Evolutionary conservation across 35 echinoderm and acorn worm genomes (phyloP).

Genomic region (Holothuria glaberrima): DNA sequence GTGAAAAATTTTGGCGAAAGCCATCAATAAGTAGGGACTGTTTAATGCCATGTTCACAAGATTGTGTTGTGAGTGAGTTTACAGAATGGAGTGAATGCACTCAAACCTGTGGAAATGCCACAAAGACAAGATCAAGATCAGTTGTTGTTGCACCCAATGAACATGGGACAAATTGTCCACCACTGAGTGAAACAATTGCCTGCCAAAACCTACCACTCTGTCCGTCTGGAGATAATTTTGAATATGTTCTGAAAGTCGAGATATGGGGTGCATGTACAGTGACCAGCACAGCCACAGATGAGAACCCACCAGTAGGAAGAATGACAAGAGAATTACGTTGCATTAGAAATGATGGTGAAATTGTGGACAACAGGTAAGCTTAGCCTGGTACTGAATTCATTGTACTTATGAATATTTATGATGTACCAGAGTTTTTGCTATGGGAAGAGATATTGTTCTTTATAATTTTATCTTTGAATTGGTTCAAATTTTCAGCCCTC

Average conservation of each 20-base stretch:
- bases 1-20: slow-evolving; percentile 71
- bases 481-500: too few species aligned
- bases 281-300: slow-evolving; percentile 11
- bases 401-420: too few species aligned
- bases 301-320: slow-evolving; percentile 51
- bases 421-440: too few species aligned
- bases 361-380: slow-evolving; percentile 67
- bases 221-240: slow-evolving; percentile 43
- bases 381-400: too few species aligned
- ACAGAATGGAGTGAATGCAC: slow-evolving; percentile 81
- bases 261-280: slow-evolving; percentile 73
- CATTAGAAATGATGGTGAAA: slow-evolving; percentile 74
- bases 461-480: too few species aligned
- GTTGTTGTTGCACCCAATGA: slow-evolving; percentile 72
- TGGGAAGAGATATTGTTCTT: too few species aligned
- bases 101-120: slow-evolving; percentile 92
- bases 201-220: slow-evolving; percentile 63
- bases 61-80: slow-evolving; percentile 85
- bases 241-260: slow-evolving; percentile 70
- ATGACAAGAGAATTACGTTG: slow-evolving; percentile 73
- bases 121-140: slow-evolving; percentile 76
- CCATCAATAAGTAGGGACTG: slow-evolving; percentile 69
- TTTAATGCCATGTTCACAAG: slow-evolving; percentile 84
- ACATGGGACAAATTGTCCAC: slow-evolving; percentile 66
- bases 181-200: slow-evolving; percentile 64